phyloP scores from a whole-genome alignment of 2,888 invertebrate genomes.

The Drosophila pseudotalamancana region DNA sequence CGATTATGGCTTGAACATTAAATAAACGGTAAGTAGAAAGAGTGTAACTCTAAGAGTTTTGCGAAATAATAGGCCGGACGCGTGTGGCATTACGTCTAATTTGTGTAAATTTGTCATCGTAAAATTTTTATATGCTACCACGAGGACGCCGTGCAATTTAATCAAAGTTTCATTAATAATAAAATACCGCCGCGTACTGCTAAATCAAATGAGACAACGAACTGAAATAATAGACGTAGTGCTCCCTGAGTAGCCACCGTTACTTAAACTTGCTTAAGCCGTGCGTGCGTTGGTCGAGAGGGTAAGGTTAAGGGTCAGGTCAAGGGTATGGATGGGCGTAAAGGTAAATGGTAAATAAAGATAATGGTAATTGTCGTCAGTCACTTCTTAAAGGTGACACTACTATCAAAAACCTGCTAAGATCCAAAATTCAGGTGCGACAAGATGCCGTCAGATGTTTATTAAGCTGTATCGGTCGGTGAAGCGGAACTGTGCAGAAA shows the following conservation, averaged over 20 bases:
- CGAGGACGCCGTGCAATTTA: slow-evolving; percentile 60
- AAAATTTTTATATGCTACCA: slow-evolving; percentile 39
- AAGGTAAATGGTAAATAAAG: no score
- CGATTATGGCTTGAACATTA: no score
- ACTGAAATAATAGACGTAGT: slow-evolving; percentile 47
- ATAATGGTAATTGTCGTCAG: no score
- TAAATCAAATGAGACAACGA: slow-evolving; percentile 37
- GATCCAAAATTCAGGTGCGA: slow-evolving; percentile 28
- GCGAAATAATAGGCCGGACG: slow-evolving; percentile 20
- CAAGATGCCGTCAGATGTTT: slow-evolving; percentile 25
- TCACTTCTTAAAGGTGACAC: slow-evolving; percentile 42
- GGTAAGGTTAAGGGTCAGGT: background rate
- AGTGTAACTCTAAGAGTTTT: background rate
- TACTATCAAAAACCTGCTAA: slow-evolving; percentile 59
- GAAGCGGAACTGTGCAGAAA: background rate
- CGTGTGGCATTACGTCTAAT: slow-evolving; percentile 45
- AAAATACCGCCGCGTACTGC: slow-evolving; percentile 45
- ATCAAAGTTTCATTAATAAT: slow-evolving; percentile 78
- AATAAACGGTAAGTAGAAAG: no score
- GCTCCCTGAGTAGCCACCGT: slow-evolving; percentile 28
- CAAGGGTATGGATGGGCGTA: background rate
- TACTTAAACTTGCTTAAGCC: slow-evolving; percentile 67
- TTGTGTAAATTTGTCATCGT: slow-evolving; percentile 69
- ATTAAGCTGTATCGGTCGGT: slow-evolving; percentile 26
- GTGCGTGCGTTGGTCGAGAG: slow-evolving; percentile 9